A percentile compares a stretch with the other conserved stretches of the same genome.
Evolutionary conservation across 2,797 vertebrate species (phyloP).

Genomic region (Avahi laniger): DNA sequence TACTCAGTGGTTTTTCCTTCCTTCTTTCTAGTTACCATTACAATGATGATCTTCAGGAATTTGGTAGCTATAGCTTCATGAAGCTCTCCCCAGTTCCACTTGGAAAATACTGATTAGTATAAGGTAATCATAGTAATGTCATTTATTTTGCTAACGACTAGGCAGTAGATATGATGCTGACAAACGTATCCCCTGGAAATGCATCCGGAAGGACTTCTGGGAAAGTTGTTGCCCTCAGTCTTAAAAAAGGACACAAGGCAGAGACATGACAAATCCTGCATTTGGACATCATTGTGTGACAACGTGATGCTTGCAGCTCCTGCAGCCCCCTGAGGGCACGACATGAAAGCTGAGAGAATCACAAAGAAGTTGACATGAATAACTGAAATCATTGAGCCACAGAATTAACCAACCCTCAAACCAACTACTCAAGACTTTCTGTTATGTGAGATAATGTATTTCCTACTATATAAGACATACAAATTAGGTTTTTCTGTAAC

Average conservation of each 20-base stretch:
- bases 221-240: neutral
- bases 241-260: neutral
- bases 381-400: neutral
- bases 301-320: neutral
- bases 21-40: neutral
- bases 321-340: neutral
- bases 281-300: neutral
- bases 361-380: neutral
- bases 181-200: neutral
- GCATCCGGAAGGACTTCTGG: neutral
- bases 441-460: neutral
- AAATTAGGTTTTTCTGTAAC: neutral
- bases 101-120: neutral
- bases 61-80: neutral
- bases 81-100: neutral
- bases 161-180: neutral
- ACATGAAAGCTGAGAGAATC: neutral
- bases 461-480: neutral
- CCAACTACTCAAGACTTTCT: neutral
- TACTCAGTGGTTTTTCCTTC: neutral
- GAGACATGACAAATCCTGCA: too few species aligned
- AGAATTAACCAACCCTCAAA: neutral
- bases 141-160: neutral
- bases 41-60: neutral
- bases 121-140: neutral